A percentile compares a stretch with the other conserved stretches of the same genome.
These are phyloP conservation scores for Ctenoplectra terminalis DNA, from an alignment of 1,140 invertebrate species.

Conservation along the genomic window DNA sequence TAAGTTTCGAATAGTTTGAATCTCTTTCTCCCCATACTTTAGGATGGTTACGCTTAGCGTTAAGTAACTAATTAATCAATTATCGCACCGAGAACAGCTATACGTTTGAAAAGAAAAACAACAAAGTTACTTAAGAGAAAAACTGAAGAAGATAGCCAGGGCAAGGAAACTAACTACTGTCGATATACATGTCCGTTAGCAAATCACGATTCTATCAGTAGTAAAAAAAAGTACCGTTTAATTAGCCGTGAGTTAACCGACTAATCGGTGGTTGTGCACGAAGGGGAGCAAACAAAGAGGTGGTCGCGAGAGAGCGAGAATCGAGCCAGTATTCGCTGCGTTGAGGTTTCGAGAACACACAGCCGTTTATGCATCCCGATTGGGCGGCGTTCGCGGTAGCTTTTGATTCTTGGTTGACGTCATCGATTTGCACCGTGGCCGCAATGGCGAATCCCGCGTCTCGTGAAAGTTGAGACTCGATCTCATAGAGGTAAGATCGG, in stretches of 20 bases:
- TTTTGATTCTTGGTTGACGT: slow-evolving; percentile 36
- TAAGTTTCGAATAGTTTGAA: slow-evolving; percentile 15
- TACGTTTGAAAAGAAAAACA: too few relatives aligned
- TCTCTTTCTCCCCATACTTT: not conserved
- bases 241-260: not conserved
- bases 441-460: slow-evolving; percentile 5
- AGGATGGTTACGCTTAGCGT: not conserved
- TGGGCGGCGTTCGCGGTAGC: slow-evolving; percentile 46
- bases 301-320: not conserved
- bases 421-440: slow-evolving; percentile 26
- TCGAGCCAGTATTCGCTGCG: slow-evolving; percentile 33
- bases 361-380: slow-evolving; percentile 53
- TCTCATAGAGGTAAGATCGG: not conserved
- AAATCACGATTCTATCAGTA: too few relatives aligned
- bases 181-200: too few relatives aligned
- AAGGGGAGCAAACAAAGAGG: not conserved
- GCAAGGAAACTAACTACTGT: too few relatives aligned
- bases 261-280: not conserved
- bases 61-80: not conserved
- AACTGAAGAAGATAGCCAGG: too few relatives aligned
- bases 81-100: not conserved
- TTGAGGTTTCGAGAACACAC: slow-evolving; percentile 50
- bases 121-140: too few relatives aligned
- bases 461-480: not conserved
- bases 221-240: slow-evolving; percentile 50